phyloP scores from a whole-genome alignment of 1,140 invertebrate species.

The Agrypnia vestita region DNA sequence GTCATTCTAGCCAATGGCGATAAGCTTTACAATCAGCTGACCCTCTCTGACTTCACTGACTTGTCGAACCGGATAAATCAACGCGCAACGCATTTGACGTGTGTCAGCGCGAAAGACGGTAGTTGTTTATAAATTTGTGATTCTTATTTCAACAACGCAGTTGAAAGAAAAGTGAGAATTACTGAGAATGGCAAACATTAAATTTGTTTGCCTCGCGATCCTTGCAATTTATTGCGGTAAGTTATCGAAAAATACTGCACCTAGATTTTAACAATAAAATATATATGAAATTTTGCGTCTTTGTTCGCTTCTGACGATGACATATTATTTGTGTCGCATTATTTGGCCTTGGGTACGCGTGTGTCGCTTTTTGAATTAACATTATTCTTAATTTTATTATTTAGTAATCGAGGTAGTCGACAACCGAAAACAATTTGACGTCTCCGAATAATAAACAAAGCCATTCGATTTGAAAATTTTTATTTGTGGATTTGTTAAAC shows the following conservation, averaged over 20 bases:
- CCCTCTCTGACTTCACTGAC: constrained; percentile 27
- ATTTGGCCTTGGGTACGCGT: constrained; percentile 34
- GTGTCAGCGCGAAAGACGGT: constrained; percentile 1
- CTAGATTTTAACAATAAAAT: background rate
- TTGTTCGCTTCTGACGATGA: constrained; percentile 34
- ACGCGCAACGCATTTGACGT: constrained; percentile 5
- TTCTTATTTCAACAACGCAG: background rate
- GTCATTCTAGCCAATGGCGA: constrained; percentile 22
- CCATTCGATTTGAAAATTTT: no score
- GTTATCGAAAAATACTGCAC: constrained; percentile 22
- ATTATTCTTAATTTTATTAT: background rate
- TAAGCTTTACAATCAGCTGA: constrained; percentile 29
- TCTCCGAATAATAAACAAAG: no score
- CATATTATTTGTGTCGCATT: background rate
- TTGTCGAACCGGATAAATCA: constrained; percentile 34
- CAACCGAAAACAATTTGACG: no score
- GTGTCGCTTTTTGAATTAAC: constrained; percentile 13
- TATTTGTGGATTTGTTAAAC: no score
- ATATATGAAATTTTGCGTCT: constrained; percentile 48
- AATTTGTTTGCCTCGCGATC: constrained; percentile 49
- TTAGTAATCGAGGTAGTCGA: no score
- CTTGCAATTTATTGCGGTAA: constrained; percentile 49
- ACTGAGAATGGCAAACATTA: constrained; percentile 38
- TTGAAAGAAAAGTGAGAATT: constrained; percentile 23
- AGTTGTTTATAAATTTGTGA: constrained; percentile 21